phyloP scores from a whole-genome alignment of 2,888 invertebrate genomes.

The Branchellion lobata region DNA sequence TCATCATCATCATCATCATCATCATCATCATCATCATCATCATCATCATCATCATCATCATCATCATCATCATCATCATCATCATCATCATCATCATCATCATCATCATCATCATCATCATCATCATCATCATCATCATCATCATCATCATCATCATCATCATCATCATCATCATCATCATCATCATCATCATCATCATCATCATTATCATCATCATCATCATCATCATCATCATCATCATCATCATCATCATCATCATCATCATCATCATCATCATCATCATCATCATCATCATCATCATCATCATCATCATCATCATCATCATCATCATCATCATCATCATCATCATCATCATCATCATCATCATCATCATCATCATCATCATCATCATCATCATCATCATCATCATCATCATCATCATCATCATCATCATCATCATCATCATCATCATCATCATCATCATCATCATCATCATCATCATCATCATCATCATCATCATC shows the following conservation, averaged over 20 bases:
- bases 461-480: slow-evolving; percentile 22
- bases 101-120: neutral
- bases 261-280: neutral
- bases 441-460: slow-evolving; percentile 1
- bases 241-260: slow-evolving; percentile 14
- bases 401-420: neutral
- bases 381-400: neutral
- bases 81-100: slow-evolving; percentile 19
- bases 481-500: slow-evolving; percentile 19
- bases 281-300: slow-evolving; percentile 35
- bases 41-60: slow-evolving; percentile 31
- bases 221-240: slow-evolving; percentile 9
- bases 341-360: slow-evolving; percentile 14
- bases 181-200: slow-evolving; percentile 5
- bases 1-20: slow-evolving; percentile 47
- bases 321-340: neutral
- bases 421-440: slow-evolving; percentile 19
- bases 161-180: slow-evolving; percentile 43
- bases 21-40: slow-evolving; percentile 47
- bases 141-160: slow-evolving; percentile 47
- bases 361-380: slow-evolving; percentile 4
- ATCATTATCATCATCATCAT: slow-evolving; percentile 1
- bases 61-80: slow-evolving; percentile 5
- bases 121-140: slow-evolving; percentile 46
- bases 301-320: neutral